These are phyloP conservation scores for Antennarius maculatus DNA, from an alignment of 2,797 vertebrate species.

Conservation along the genomic window DNA sequence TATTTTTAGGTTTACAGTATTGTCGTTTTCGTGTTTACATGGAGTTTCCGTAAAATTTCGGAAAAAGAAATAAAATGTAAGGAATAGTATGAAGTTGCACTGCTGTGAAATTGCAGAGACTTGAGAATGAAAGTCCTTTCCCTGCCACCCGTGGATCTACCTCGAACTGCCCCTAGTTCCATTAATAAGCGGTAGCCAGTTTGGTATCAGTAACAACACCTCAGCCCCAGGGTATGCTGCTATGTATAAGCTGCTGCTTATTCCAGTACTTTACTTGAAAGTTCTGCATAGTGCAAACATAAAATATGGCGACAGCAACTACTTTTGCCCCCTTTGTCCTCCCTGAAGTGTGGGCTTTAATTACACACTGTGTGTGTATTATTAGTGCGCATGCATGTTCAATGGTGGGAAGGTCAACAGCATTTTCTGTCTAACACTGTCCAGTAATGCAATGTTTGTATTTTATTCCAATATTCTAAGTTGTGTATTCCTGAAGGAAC, in stretches of 20 bases:
- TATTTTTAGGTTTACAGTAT: background rate
- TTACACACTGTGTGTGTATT: slow-evolving; percentile 58
- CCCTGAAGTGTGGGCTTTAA: slow-evolving; percentile 32
- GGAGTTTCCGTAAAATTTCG: background rate
- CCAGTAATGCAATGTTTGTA: slow-evolving; percentile 9
- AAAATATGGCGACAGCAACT: slow-evolving; percentile 21
- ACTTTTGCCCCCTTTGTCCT: slow-evolving; percentile 29
- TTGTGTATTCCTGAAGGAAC: background rate
- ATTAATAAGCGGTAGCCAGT: slow-evolving; percentile 64
- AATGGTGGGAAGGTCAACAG: background rate
- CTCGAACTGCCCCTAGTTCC: slow-evolving; percentile 53
- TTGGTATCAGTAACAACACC: slow-evolving; percentile 73
- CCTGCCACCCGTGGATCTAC: slow-evolving; percentile 35
- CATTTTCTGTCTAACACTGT: slow-evolving; percentile 16
- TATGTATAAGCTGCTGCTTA: slow-evolving; percentile 73
- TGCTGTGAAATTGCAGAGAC: too few species aligned
- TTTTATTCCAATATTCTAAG: background rate
- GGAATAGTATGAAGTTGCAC: too few species aligned
- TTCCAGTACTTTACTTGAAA: slow-evolving; percentile 59
- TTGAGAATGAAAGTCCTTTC: slow-evolving; percentile 1
- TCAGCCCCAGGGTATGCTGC: slow-evolving; percentile 66
- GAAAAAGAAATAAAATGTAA: background rate
- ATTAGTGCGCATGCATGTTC: slow-evolving; percentile 25
- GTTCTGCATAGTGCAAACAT: slow-evolving; percentile 38
- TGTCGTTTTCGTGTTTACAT: background rate